A percentile compares a stretch with the other conserved stretches of the same genome.
These are phyloP conservation scores for Chaitophorus viminalis DNA, from an alignment of 2,888 invertebrate genomes.

Conservation along the genomic window DNA sequence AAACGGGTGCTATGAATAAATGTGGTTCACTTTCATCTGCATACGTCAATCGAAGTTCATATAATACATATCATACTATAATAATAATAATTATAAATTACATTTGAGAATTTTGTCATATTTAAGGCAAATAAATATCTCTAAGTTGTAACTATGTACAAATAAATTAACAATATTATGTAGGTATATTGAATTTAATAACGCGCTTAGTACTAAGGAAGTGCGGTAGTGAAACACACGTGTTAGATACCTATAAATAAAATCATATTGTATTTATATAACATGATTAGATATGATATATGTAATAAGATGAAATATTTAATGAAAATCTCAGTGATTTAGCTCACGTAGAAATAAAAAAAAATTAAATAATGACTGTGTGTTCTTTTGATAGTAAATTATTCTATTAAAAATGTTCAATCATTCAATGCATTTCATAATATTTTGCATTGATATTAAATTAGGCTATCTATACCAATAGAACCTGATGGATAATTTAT, in stretches of 20 bases:
- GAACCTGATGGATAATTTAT: background rate
- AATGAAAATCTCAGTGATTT: background rate
- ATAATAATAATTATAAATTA: too few relatives aligned
- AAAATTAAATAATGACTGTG: background rate
- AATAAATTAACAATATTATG: too few relatives aligned
- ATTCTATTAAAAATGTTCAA: conserved; percentile 8
- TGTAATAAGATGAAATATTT: background rate
- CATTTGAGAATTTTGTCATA: too few relatives aligned
- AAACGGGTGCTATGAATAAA: background rate
- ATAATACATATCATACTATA: too few relatives aligned
- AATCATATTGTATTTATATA: too few relatives aligned
- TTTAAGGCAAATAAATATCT: too few relatives aligned
- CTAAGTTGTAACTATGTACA: too few relatives aligned
- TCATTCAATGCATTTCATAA: background rate
- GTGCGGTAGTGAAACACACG: too few relatives aligned
- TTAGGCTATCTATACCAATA: conserved; percentile 9
- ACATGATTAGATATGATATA: background rate
- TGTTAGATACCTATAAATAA: too few relatives aligned
- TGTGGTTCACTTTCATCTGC: conserved; percentile 11
- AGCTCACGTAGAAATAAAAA: background rate
- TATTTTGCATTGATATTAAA: background rate
- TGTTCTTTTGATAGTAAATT: background rate
- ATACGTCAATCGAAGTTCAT: too few relatives aligned
- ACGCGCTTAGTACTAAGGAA: too few relatives aligned
- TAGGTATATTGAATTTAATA: too few relatives aligned